phyloP scores from a whole-genome alignment of 1,140 invertebrate species.

The Zelostemma sp. region DNA sequence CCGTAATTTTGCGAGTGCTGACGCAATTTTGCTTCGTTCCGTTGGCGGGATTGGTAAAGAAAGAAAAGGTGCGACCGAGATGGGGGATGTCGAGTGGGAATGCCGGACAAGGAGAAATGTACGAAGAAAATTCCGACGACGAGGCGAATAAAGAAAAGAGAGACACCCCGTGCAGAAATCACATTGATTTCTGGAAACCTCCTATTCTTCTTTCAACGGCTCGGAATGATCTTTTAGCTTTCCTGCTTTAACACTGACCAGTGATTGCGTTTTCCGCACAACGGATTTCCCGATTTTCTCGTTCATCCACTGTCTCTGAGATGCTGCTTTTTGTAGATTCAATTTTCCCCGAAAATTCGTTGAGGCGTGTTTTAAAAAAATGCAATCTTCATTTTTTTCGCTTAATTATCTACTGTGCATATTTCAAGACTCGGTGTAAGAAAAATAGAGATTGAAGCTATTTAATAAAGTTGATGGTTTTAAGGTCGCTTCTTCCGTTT shows the following conservation, averaged over 20 bases:
- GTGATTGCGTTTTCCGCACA: constrained; percentile 54
- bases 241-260: constrained; percentile 38
- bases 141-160: constrained; percentile 17
- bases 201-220: constrained; percentile 11
- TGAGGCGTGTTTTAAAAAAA: too few species aligned
- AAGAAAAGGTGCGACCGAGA: background rate
- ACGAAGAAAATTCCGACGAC: constrained; percentile 23
- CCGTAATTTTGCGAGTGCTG: constrained; percentile 11
- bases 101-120: constrained; percentile 3
- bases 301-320: constrained; percentile 32
- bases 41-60: constrained; percentile 2
- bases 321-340: too few species aligned
- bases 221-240: constrained; percentile 26
- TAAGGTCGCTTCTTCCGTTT: background rate
- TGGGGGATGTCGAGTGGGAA: background rate
- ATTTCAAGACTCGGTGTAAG: too few species aligned
- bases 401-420: too few species aligned
- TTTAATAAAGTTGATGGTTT: background rate
- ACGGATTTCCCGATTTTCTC: constrained; percentile 32
- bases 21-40: constrained; percentile 5
- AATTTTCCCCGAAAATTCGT: too few species aligned
- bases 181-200: constrained; percentile 49
- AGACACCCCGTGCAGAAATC: constrained; percentile 33
- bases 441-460: too few species aligned
- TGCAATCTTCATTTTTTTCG: too few species aligned